A percentile compares a stretch with the other conserved stretches of the same genome.
These are phyloP conservation scores for Lithophane leautieri DNA, from an alignment of 2,888 invertebrate genomes.

Conservation along the genomic window DNA sequence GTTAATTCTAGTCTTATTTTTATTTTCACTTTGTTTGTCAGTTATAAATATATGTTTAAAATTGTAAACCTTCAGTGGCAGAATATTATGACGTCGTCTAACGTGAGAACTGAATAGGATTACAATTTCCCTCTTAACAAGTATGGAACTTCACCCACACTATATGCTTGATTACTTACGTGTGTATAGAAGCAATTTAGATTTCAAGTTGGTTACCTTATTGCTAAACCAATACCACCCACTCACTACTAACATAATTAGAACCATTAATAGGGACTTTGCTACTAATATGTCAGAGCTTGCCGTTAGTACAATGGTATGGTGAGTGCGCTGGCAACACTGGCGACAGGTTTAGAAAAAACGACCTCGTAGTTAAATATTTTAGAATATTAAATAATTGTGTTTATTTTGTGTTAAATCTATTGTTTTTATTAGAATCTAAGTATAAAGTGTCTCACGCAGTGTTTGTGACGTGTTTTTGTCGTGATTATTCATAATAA, in stretches of 20 bases:
- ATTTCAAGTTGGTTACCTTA: conserved; percentile 14
- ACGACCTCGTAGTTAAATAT: too few species aligned
- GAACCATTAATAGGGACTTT: conserved; percentile 16
- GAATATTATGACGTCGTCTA: neutral
- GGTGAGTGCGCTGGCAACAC: too few species aligned
- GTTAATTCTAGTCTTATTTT: neutral
- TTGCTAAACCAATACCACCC: conserved; percentile 9
- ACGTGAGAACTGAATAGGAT: neutral
- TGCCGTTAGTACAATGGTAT: neutral
- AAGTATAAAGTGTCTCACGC: too few species aligned
- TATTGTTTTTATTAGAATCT: too few species aligned
- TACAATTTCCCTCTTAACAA: neutral
- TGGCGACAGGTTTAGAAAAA: too few species aligned
- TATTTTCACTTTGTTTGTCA: neutral
- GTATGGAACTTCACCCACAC: neutral
- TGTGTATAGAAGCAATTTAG: neutral
- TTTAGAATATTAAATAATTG: too few species aligned
- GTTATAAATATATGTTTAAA: neutral
- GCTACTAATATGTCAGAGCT: conserved; percentile 13
- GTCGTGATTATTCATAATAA: too few species aligned
- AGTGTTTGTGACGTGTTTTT: too few species aligned
- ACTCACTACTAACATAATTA: neutral
- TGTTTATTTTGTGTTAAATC: too few species aligned
- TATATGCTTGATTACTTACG: neutral
- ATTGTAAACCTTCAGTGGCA: neutral